These are phyloP conservation scores for Apostichopus parvimensis DNA, from an alignment of 35 echinoderm and acorn worm genomes.

Conservation along the genomic window DNA sequence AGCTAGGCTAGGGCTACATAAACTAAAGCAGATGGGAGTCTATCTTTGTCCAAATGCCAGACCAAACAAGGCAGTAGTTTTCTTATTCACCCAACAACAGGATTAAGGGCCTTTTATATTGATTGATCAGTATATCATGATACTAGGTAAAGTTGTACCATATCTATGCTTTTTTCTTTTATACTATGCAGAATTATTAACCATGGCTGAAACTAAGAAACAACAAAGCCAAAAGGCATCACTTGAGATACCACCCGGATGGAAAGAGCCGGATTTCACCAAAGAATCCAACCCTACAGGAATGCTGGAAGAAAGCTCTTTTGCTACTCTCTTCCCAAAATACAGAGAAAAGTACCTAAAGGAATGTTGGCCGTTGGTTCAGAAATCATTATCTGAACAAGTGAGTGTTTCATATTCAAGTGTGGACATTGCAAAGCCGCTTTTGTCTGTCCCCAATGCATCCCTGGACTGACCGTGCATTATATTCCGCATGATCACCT, in stretches of 20 bases:
- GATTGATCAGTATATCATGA: no score
- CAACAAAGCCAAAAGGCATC: slow-evolving; percentile 11
- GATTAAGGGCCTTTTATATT: no score
- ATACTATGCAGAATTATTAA: not conserved
- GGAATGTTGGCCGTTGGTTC: slow-evolving; percentile 96
- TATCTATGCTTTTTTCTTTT: not conserved
- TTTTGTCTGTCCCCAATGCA: no score
- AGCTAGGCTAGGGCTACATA: no score
- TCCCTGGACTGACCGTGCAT: no score
- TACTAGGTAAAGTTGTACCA: no score
- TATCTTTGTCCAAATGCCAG: no score
- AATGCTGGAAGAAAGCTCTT: slow-evolving; percentile 84
- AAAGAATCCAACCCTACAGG: slow-evolving; percentile 86
- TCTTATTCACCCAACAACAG: no score
- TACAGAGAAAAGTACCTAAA: slow-evolving; percentile 95
- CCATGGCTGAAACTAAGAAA: not conserved
- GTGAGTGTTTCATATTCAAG: slow-evolving; percentile 55
- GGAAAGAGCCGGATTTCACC: slow-evolving; percentile 89
- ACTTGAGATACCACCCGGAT: slow-evolving; percentile 76
- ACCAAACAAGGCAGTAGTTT: no score
- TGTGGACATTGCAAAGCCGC: no score
- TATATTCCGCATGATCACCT: no score
- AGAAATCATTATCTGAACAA: slow-evolving; percentile 85
- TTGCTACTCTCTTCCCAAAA: slow-evolving; percentile 98
- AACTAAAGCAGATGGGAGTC: no score